Base-by-base conservation (phyloP, 2,113 vertebrate species). In the Stegostoma tigrinum region DNA sequence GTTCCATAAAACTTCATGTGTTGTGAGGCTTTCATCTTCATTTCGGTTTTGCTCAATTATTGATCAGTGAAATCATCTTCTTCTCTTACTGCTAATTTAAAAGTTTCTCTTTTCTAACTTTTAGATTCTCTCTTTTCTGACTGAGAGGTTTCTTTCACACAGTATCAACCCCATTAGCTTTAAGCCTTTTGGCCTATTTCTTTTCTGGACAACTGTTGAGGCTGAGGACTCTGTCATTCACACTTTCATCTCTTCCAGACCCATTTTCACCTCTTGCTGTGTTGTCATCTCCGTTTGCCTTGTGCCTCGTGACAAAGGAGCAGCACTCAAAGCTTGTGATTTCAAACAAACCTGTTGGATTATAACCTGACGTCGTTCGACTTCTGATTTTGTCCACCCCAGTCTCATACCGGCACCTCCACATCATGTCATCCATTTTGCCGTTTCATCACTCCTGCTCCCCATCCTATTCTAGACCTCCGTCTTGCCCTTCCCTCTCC, bases 41-140 rank as follows among this genome's bases (percentile, higher is more conserved):
- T 66, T 93, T 93, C 89, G 23, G 24, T 93, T n/a, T 93, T 93
- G n/a, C 61, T 93, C 15, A 93, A 93, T 93, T 66, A 93, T 91
- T 64, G 64, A 95, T 83, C 72, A 68, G 68, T 83, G 52, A 61
- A 72, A 78, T 78, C n/a, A 42, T 95, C 48, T 80, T n/a, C 66
- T 78, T 61, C 12, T 42, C 45, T 52, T 95, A 66, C 45, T 27
- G 48, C 52, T 66, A 52, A 52, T 52, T n/a, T 95, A 38, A 38
- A 64, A n/a, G 89, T 38, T 19, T 38, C 64, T 30, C 21, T 30
- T n/a, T 66, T 66, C 67, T 66, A 64, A 66, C 23, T 55, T 34
- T 23, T 66, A n/a, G 66, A 67, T 93, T 66, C 61, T 93, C 34
- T n/a, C 89, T 21, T 42, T 93, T 21, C 6, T 89, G 48, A 89